Percentiles rank a stretch among this genome's conserved stretches.
These are phyloP conservation scores for Panorpa germanica DNA, from an alignment of 2,888 invertebrate genomes.

Conservation along the genomic window DNA sequence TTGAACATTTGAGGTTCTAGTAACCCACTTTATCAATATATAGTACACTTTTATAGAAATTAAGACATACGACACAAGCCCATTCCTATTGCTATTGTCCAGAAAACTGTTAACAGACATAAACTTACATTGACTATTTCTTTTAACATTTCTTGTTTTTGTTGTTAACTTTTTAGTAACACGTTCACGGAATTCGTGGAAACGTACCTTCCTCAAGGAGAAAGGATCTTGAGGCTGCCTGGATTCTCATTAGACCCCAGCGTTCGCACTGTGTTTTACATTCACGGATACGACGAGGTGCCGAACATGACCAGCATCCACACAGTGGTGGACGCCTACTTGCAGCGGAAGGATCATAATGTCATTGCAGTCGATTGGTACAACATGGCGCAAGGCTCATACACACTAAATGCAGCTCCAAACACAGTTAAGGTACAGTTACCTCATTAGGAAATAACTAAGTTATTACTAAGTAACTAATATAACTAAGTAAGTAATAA, in stretches of 20 bases:
- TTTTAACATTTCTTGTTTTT: background rate
- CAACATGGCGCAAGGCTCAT: conserved; percentile 30
- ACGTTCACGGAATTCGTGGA: conserved; percentile 26
- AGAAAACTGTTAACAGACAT: too few species aligned
- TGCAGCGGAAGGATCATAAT: conserved; percentile 26
- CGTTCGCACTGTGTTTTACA: conserved; percentile 32
- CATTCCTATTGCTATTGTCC: too few species aligned
- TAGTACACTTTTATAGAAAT: too few species aligned
- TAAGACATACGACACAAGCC: too few species aligned
- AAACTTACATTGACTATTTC: background rate
- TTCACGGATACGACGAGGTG: conserved; percentile 38
- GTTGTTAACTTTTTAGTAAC: conserved; percentile 17
- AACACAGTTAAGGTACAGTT: conserved; percentile 36
- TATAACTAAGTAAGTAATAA: too few species aligned
- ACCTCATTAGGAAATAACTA: too few species aligned
- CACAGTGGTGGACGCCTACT: conserved; percentile 28
- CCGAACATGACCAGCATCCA: conserved; percentile 35
- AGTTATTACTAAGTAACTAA: too few species aligned
- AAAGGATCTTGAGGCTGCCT: conserved; percentile 25
- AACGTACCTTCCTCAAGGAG: conserved; percentile 28
- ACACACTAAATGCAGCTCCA: conserved; percentile 35
- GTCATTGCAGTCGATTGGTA: conserved; percentile 30
- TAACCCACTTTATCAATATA: too few species aligned
- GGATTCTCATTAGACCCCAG: conserved; percentile 28
- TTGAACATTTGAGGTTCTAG: too few species aligned